Evolutionary conservation across 2,797 vertebrate species (phyloP).

Genomic region (Delichon dasypus): DNA sequence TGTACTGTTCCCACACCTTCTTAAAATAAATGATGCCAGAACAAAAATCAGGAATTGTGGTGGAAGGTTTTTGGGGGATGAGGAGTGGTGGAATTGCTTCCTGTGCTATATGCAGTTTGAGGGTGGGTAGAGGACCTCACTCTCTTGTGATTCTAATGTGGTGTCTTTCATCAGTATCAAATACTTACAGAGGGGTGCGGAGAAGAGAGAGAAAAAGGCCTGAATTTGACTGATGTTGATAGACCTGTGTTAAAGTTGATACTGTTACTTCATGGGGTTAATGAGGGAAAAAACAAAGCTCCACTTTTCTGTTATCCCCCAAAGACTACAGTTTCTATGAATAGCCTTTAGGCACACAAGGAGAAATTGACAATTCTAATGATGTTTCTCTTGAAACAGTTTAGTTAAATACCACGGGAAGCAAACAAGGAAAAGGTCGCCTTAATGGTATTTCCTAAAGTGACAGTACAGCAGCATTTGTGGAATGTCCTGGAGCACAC

Average conservation of each 20-base stretch:
- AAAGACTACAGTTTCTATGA: background rate
- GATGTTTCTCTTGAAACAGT: conserved; percentile 19
- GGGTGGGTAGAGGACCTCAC: background rate
- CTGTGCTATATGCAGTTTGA: background rate
- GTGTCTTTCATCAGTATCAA: background rate
- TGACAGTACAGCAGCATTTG: conserved; percentile 23
- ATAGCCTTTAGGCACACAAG: background rate
- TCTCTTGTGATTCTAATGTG: background rate
- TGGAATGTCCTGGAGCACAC: conserved; percentile 45
- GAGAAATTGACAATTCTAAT: conserved; percentile 21
- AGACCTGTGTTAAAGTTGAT: background rate
- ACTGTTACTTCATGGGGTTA: background rate
- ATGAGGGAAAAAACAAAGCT: background rate
- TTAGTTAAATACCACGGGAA: conserved; percentile 41
- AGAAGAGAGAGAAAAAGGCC: background rate
- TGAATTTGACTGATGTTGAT: background rate
- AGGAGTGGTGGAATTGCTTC: background rate
- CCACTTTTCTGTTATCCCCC: background rate
- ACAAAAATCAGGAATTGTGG: background rate
- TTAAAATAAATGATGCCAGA: background rate
- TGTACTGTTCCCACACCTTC: background rate
- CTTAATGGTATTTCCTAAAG: conserved; percentile 43
- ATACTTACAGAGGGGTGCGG: background rate
- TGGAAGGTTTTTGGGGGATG: background rate
- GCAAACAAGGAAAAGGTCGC: conserved; percentile 12